A percentile compares a stretch with the other conserved stretches of the same genome.
These are phyloP conservation scores for Athalia rosae DNA, from an alignment of 2,888 invertebrate species.

Conservation along the genomic window DNA sequence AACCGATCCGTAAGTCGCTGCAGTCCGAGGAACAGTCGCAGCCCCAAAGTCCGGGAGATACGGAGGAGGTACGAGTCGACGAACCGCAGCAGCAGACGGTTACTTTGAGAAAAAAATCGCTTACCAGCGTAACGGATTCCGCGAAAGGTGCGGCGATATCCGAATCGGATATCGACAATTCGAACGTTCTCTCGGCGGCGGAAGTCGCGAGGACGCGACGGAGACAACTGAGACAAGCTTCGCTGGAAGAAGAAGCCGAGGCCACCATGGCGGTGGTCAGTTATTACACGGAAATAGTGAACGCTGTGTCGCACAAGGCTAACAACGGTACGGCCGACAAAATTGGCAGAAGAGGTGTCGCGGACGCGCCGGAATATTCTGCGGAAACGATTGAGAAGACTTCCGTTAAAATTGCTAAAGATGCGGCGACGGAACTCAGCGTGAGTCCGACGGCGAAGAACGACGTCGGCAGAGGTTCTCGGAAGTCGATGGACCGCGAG, in stretches of 20 bases:
- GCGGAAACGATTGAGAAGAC: constrained; percentile 14
- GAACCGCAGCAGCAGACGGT: constrained; percentile 54
- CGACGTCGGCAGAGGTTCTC: constrained; percentile 39
- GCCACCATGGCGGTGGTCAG: constrained; percentile 78
- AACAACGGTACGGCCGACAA: constrained; percentile 43
- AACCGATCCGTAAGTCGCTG: constrained; percentile 59
- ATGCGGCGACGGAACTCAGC: constrained; percentile 47
- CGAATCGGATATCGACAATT: constrained; percentile 67
- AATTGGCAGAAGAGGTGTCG: constrained; percentile 52
- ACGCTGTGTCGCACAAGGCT: constrained; percentile 60
- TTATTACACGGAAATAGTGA: constrained; percentile 88
- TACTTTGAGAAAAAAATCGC: constrained; percentile 66
- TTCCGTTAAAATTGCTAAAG: constrained; percentile 35
- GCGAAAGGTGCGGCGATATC: constrained; percentile 60
- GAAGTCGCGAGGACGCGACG: constrained; percentile 70
- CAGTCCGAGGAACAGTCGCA: constrained; percentile 38
- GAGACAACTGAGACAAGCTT: constrained; percentile 62
- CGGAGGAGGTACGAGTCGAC: constrained; percentile 31
- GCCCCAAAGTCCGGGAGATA: constrained; percentile 1
- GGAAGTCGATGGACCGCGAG: constrained; percentile 34
- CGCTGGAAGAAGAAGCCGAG: constrained; percentile 62
- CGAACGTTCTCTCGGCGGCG: constrained; percentile 68
- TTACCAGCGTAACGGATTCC: constrained; percentile 62
- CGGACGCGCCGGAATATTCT: constrained; percentile 55
- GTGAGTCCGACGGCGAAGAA: constrained; percentile 55